These are phyloP conservation scores for Neoascia interrupta DNA, from an alignment of 2,888 invertebrate species.

Conservation along the genomic window DNA sequence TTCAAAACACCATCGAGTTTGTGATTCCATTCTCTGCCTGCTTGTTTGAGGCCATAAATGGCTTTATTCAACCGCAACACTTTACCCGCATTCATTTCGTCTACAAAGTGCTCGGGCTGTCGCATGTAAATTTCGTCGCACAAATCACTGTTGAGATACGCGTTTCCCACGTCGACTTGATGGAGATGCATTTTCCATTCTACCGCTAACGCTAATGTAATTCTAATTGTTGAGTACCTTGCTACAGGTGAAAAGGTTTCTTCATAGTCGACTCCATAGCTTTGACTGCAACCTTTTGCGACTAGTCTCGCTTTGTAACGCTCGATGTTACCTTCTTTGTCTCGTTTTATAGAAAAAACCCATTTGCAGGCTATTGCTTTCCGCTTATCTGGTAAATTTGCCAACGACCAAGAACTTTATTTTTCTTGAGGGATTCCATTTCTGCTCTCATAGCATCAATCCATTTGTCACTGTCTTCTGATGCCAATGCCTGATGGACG, in stretches of 20 bases:
- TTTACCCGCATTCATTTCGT: slow-evolving; percentile 28
- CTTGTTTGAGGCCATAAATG: slow-evolving; percentile 37
- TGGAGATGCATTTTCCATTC: slow-evolving; percentile 32
- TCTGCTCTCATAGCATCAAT: slow-evolving; percentile 37
- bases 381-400: slow-evolving; percentile 30
- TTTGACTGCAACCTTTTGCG: slow-evolving; percentile 56
- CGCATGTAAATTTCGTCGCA: slow-evolving; percentile 41
- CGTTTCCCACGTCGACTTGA: slow-evolving; percentile 9
- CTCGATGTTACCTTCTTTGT: slow-evolving; percentile 14
- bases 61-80: slow-evolving; percentile 54
- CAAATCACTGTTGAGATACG: slow-evolving; percentile 11
- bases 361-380: slow-evolving; percentile 30
- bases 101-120: slow-evolving; percentile 37
- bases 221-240: slow-evolving; percentile 45
- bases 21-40: slow-evolving; percentile 42
- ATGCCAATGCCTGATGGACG: slow-evolving; percentile 26
- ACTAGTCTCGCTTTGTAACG: slow-evolving; percentile 30
- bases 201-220: slow-evolving; percentile 50
- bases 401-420: slow-evolving; percentile 22
- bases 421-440: slow-evolving; percentile 29
- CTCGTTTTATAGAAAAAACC: slow-evolving; percentile 31
- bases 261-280: slow-evolving; percentile 61
- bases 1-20: slow-evolving; percentile 40
- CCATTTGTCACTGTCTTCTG: slow-evolving; percentile 29
- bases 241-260: slow-evolving; percentile 67